A percentile compares a stretch with the other conserved stretches of the same genome.
These are phyloP conservation scores for Lathronympha strigana DNA, from an alignment of 2,888 invertebrate species.

Conservation along the genomic window DNA sequence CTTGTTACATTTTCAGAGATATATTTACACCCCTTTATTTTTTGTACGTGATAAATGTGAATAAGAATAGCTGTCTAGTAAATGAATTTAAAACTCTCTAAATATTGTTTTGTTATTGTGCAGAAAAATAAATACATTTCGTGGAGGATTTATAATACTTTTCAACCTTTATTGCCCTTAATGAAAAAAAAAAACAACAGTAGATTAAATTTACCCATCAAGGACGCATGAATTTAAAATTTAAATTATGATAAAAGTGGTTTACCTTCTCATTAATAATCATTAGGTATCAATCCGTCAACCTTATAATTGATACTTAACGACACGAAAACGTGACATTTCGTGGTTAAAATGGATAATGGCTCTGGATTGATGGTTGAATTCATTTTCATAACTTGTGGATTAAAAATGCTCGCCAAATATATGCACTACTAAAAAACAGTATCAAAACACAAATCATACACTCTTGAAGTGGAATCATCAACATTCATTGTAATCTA, in stretches of 20 bases:
- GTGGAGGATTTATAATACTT: slow-evolving; percentile 9
- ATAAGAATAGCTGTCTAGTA: slow-evolving; percentile 77
- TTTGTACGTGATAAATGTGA: slow-evolving; percentile 82
- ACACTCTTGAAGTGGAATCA: too few species aligned
- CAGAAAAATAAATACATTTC: slow-evolving; percentile 23
- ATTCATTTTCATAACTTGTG: too few species aligned
- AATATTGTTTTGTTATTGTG: slow-evolving; percentile 60
- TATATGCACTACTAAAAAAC: too few species aligned
- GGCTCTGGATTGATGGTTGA: neutral
- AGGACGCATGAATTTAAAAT: neutral
- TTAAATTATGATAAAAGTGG: neutral
- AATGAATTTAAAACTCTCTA: slow-evolving; percentile 78
- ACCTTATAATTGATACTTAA: neutral
- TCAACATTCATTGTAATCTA: too few species aligned
- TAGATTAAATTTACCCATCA: neutral
- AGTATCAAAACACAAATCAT: too few species aligned
- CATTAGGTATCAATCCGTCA: neutral
- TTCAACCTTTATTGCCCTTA: neutral
- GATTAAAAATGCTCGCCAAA: too few species aligned
- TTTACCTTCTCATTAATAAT: neutral
- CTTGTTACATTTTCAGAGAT: slow-evolving; percentile 85
- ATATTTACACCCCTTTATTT: slow-evolving; percentile 84
- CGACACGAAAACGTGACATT: neutral
- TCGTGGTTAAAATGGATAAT: neutral
- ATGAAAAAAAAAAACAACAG: neutral